Evolutionary conservation across 2,888 invertebrate species (phyloP), one percentile per base, ranked within the genome.

Genomic region (Leptinotarsa rubiginosa): DNA sequence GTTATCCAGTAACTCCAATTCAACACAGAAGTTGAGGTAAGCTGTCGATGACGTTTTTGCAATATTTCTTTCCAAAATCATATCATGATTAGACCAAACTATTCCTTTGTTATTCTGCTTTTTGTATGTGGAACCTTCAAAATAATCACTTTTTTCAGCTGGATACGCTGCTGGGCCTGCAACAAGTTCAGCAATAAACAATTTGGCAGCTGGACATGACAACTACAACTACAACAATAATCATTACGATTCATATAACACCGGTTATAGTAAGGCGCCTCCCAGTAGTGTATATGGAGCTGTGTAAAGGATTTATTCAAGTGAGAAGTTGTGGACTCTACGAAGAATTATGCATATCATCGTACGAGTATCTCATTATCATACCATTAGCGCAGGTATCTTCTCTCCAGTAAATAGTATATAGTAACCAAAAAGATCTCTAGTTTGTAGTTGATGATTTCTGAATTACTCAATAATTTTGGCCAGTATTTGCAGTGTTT

Each of bases 171-270:
- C 67, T 20, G 73, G 73, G 47, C 70, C 82, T 1, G 81, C 83
- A 5, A 80, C 80, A 3, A 83, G 82, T 77, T 82, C 83, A 4
- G 82, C 83, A 4, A 83, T 84, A 47, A 85, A 85, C 54, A 84
- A 82, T 76, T 82, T 81, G 70, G 84, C 84, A 7, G 77, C 73
- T 22, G 76, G 74, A 4, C 70, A 75, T 50, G 70, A 70, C 50
- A 71, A 69, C 56, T 76, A 73, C 74, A 76, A 77, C 66, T 72
- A 65, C 62, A 66, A 76, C 66, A 72, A 75, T 66, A 70, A 54
- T 25, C 41, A 72, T 31, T 72, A 74, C 47, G 75, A 78, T 54
- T 75, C 77, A 3, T 78, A 78, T 20, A 76, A 76, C 65, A 76
- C 70, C 70, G 77, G 77, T 1, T 78, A 77, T 50, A 75, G 54